A percentile compares a stretch with the other conserved stretches of the same genome.
Evolutionary conservation across 2,113 vertebrate species (phyloP).

Genomic region (Anser brachyrhynchus): DNA sequence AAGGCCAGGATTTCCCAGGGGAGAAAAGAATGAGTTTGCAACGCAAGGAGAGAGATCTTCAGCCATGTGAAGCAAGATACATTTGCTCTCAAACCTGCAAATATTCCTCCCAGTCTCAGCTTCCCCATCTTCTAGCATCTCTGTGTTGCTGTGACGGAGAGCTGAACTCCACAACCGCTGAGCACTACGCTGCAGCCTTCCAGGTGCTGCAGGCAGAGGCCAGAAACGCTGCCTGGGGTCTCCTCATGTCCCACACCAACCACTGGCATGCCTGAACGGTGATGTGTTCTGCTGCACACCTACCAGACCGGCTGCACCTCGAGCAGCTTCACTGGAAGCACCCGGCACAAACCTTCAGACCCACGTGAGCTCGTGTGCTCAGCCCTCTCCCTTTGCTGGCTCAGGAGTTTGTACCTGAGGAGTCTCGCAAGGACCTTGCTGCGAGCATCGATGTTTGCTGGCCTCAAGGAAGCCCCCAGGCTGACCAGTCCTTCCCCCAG

Average conservation of each 20-base stretch:
- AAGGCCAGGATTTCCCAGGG: not conserved
- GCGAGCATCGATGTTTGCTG: not conserved
- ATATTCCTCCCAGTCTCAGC: not conserved
- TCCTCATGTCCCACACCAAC: not conserved
- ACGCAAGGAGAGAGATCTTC: not conserved
- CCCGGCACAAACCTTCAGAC: not conserved
- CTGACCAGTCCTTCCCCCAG: not conserved
- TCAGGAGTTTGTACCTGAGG: rapidly evolving
- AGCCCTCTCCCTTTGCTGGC: not conserved
- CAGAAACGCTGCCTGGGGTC: not conserved
- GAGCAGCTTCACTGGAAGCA: not conserved
- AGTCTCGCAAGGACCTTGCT: not conserved
- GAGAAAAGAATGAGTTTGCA: not conserved
- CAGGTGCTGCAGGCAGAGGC: not conserved
- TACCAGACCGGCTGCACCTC: not conserved
- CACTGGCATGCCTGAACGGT: rapidly evolving
- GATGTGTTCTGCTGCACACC: not conserved
- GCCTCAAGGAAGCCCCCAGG: not conserved
- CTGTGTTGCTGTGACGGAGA: rapidly evolving
- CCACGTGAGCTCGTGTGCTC: rapidly evolving
- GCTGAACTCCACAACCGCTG: not conserved
- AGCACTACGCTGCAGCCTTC: not conserved
- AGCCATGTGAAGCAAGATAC: not conserved
- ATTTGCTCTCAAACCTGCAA: not conserved
- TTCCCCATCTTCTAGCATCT: not conserved